phyloP scores from a whole-genome alignment of 2,113 vertebrate species.

The Labeo catla region DNA sequence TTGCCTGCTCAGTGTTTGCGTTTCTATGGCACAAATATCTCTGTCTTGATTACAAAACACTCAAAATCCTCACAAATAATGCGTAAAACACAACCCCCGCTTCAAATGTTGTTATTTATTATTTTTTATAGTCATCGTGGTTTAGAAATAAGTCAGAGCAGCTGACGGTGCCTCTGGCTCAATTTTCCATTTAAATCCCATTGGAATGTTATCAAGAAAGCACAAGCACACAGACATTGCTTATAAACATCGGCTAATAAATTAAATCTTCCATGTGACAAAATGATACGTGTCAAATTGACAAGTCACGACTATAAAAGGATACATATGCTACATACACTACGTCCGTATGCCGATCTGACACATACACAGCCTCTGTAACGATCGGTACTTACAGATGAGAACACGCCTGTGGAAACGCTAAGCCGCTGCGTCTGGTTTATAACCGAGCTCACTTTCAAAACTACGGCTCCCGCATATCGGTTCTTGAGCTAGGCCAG shows the following conservation, averaged over 20 bases:
- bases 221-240: not conserved
- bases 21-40: not conserved
- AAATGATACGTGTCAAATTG: not conserved
- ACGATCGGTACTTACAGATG: slow-evolving; percentile 71
- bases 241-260: not conserved
- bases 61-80: slow-evolving; percentile 67
- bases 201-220: not conserved
- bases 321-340: slow-evolving; percentile 13
- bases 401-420: slow-evolving; percentile 52
- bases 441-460: slow-evolving; percentile 55
- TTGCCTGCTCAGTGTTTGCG: not conserved
- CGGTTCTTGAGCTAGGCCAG: slow-evolving; percentile 56
- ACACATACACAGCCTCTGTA: slow-evolving; percentile 34
- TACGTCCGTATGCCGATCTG: not conserved
- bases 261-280: not conserved
- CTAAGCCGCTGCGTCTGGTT: slow-evolving; percentile 53
- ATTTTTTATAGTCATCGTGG: slow-evolving; percentile 36
- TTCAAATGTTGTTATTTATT: slow-evolving; percentile 41
- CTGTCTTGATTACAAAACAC: slow-evolving; percentile 32
- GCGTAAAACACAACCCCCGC: slow-evolving; percentile 53
- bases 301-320: slow-evolving; percentile 1
- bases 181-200: not conserved
- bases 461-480: slow-evolving; percentile 56
- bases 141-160: slow-evolving; percentile 9
- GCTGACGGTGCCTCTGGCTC: not conserved